These are phyloP conservation scores for Phacellophora camtschatica DNA, from an alignment of 30 jellyfish, hydroid and myxozoan genomes.

Conservation along the genomic window DNA sequence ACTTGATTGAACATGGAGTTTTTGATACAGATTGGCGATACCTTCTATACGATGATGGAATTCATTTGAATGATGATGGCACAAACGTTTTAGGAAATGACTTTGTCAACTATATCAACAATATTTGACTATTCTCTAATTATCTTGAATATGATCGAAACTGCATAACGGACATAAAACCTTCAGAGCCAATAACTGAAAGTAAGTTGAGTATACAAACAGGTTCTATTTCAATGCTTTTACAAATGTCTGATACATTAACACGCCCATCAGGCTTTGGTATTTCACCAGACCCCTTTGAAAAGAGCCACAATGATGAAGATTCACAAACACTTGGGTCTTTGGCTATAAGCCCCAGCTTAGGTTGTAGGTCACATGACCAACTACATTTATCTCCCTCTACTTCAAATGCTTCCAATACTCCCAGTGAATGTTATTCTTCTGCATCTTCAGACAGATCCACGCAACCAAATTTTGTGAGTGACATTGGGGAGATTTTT, in stretches of 20 bases:
- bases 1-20: background rate
- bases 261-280: background rate
- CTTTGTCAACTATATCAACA: background rate
- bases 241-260: background rate
- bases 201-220: background rate
- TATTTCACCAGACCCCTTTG: background rate
- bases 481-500: background rate
- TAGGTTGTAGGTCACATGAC: background rate
- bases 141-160: too few species aligned
- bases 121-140: background rate
- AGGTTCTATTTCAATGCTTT: background rate
- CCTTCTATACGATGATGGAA: background rate
- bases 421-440: background rate
- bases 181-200: background rate
- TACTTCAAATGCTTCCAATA: background rate
- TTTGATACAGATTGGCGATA: background rate
- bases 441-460: constrained; percentile 11
- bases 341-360: background rate
- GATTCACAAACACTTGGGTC: background rate
- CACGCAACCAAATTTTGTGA: background rate
- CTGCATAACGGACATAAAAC: too few species aligned
- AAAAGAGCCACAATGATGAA: background rate
- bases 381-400: background rate
- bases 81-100: background rate
- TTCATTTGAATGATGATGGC: background rate